Base-by-base conservation (phyloP, 2,888 invertebrate species). In the Reticulitermes lucifugus region DNA sequence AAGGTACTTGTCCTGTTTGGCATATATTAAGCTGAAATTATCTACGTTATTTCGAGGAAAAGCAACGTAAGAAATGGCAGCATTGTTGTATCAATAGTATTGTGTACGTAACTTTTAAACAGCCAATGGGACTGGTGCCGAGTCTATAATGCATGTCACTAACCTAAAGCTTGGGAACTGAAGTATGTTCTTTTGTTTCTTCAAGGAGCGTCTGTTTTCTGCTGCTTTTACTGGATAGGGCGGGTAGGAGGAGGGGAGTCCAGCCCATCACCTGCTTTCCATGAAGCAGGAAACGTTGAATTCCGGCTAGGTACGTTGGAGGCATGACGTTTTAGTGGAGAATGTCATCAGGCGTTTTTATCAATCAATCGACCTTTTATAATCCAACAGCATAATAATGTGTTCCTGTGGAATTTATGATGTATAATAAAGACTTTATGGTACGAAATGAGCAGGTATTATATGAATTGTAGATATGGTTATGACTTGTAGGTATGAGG, bases 281-380 rank as follows among this genome's bases (percentile, higher is more conserved):
- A 41, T 35, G 73, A 73, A 73, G 35, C 73, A 73, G 73, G 73
- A 73, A 73, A 73, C 73, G 73, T 29, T 71, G 71, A 73, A 25
- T 73, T 55, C 55, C 7, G 14, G 55, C 5, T 12, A 55, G 18
- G 14, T 18, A 18, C 18, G 14, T 18, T 55, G 4, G 55, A 18
- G 18, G 55, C 55, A 18, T 55, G 18, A 18, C 5, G 14, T 5
- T 55, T 55, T 18, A 18, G 55, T 18, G 14, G 18, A 18, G 18
- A 55, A 18, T 55, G 18, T 55, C 55, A 18, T 18, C 55, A 65
- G 9, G 10, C n/a, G 25, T 60, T 60, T 35, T 60, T 21, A 60
- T 60, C 60, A 25, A 25, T 65, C 65, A 65, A 65, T 65, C 7
- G 7, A n/a, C n/a, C 25, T n/a, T 25, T 25, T 60, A 5, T 21